Evolutionary conservation across 2,797 vertebrate species (phyloP).

Genomic region (Hemibagrus guttatus): DNA sequence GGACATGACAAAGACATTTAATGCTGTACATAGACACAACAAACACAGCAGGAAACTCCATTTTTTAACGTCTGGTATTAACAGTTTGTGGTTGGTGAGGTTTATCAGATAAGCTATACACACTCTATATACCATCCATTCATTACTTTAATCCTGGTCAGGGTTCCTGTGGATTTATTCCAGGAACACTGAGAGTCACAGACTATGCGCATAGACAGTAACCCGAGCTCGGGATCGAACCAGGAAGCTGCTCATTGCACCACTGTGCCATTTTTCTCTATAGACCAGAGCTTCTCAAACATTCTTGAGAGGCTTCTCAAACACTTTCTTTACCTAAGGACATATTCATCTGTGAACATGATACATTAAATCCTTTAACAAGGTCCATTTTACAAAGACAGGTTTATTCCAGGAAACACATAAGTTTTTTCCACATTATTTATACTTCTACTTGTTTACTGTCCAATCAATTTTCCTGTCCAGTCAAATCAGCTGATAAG

Average conservation of each 20-base stretch:
- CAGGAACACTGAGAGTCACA: background rate
- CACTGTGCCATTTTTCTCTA: background rate
- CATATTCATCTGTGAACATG: background rate
- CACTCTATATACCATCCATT: background rate
- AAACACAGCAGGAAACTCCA: no score
- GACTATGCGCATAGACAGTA: background rate
- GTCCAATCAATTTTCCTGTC: background rate
- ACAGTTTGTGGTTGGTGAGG: background rate
- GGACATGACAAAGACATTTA: no score
- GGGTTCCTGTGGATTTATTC: background rate
- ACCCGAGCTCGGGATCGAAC: background rate
- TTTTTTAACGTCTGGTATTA: no score
- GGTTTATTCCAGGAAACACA: no score
- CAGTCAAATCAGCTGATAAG: background rate
- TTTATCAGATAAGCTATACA: background rate
- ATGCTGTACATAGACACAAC: no score
- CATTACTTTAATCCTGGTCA: background rate
- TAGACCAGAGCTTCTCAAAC: background rate
- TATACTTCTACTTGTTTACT: background rate
- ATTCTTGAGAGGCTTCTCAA: background rate
- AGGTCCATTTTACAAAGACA: no score
- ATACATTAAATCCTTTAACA: background rate
- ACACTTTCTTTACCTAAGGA: background rate
- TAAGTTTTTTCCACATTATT: background rate
- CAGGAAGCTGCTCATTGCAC: no score